Conservation (phyloP, 2,113 vertebrate genomes). For the Zapornia atra region DNA sequence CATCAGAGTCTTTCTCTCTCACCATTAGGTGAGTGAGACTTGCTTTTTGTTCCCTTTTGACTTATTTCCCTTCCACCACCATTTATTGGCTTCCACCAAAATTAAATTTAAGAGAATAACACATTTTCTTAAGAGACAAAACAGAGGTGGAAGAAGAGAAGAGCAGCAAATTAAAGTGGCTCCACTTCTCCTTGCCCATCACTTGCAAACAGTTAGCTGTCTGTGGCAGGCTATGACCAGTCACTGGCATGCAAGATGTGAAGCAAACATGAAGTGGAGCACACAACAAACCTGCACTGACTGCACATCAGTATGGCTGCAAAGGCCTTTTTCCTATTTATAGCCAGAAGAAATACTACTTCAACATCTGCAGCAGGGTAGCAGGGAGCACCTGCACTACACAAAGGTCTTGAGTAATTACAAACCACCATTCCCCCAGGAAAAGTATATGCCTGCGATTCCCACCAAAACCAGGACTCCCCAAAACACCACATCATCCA, state of each 20-base stretch:
- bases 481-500: not conserved
- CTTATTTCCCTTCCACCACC: not conserved
- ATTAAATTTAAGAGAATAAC: not conserved
- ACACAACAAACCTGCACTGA: conserved; percentile 4
- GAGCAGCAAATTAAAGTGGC: not conserved
- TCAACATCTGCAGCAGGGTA: not conserved
- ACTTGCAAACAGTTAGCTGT: conserved; percentile 23
- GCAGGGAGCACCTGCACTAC: not conserved
- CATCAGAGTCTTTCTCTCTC: not conserved
- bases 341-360: not conserved
- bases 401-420: fast-evolving
- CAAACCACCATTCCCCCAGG: fast-evolving
- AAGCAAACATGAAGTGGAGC: not conserved
- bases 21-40: fast-evolving
- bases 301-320: not conserved
- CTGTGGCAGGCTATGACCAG: conserved; percentile 29
- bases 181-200: not conserved
- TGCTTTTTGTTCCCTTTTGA: not conserved
- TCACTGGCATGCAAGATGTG: not conserved
- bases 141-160: not conserved
- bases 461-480: not conserved
- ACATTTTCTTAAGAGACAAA: not conserved
- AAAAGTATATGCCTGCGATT: fast-evolving
- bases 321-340: not conserved
- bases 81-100: not conserved